Percentiles rank a stretch among this genome's conserved stretches.
Evolutionary conservation across 2,888 invertebrate species (phyloP).

Genomic region (Smittia sp.): DNA sequence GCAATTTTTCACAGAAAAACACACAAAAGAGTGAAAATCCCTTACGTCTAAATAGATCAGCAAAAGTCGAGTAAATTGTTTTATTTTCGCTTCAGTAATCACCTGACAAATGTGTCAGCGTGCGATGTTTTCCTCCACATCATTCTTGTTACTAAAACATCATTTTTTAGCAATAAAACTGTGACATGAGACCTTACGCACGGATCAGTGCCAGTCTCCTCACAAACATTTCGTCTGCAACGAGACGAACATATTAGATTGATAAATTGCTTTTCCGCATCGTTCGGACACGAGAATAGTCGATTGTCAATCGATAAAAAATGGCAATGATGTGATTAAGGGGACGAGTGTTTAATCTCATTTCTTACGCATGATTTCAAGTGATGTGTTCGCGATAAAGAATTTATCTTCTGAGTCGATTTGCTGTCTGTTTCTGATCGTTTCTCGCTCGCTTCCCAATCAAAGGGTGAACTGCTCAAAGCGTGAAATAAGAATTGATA

Average conservation of each 20-base stretch:
- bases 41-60: background rate
- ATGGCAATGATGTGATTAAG: background rate
- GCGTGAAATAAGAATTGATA: conserved; percentile 28
- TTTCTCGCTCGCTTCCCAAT: no score
- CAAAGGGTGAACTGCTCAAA: conserved; percentile 24
- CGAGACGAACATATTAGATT: conserved; percentile 5
- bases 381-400: conserved; percentile 10
- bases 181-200: background rate
- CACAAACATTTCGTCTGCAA: background rate
- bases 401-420: conserved; percentile 24
- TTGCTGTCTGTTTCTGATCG: background rate
- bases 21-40: conserved; percentile 4
- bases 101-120: conserved; percentile 17
- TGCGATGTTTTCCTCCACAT: conserved; percentile 10
- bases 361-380: conserved; percentile 21
- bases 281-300: background rate
- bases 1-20: conserved; percentile 2
- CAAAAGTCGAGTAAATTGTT: conserved; percentile 27
- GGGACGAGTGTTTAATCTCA: background rate
- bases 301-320: background rate
- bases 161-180: conserved; percentile 32
- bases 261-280: conserved; percentile 18
- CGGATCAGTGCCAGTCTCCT: background rate
- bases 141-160: background rate
- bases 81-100: conserved; percentile 31